Evolutionary conservation across 1,140 invertebrate genomes (phyloP).

Genomic region (Contarinia nasturtii): DNA sequence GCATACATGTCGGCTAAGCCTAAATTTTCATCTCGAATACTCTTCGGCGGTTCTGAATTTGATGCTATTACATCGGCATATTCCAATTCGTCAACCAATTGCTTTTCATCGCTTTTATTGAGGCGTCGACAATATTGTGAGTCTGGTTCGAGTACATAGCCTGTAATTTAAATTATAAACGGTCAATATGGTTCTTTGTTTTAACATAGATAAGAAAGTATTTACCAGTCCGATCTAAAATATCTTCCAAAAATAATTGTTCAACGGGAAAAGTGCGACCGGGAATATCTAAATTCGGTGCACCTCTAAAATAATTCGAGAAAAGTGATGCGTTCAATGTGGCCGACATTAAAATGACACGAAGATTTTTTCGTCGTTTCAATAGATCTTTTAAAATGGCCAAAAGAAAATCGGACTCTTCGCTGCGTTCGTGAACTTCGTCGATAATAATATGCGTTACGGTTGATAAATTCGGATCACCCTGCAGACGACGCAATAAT

Average conservation of each 20-base stretch:
- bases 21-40: conserved; percentile 46
- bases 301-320: conserved; percentile 52
- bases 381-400: conserved; percentile 60
- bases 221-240: conserved; percentile 37
- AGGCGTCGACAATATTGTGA: conserved; percentile 39
- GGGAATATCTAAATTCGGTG: conserved; percentile 52
- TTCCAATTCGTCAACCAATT: conserved; percentile 23
- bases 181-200: too few relatives aligned
- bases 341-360: conserved; percentile 73
- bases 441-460: conserved; percentile 70
- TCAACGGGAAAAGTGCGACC: conserved; percentile 66
- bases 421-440: conserved; percentile 80
- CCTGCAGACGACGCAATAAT: conserved; percentile 56
- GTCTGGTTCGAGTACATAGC: conserved; percentile 5
- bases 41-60: conserved; percentile 30
- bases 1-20: conserved; percentile 37
- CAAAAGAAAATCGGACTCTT: conserved; percentile 72
- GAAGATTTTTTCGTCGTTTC: conserved; percentile 45
- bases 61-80: conserved; percentile 33
- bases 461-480: conserved; percentile 45
- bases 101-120: conserved; percentile 28
- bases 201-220: too few relatives aligned
- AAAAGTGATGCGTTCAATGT: conserved; percentile 65
- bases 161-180: too few relatives aligned
- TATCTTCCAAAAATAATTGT: conserved; percentile 59